Percentiles rank a stretch among this genome's conserved stretches.
Conservation (phyloP, 2,888 invertebrate species). For the Noctua janthina region DNA sequence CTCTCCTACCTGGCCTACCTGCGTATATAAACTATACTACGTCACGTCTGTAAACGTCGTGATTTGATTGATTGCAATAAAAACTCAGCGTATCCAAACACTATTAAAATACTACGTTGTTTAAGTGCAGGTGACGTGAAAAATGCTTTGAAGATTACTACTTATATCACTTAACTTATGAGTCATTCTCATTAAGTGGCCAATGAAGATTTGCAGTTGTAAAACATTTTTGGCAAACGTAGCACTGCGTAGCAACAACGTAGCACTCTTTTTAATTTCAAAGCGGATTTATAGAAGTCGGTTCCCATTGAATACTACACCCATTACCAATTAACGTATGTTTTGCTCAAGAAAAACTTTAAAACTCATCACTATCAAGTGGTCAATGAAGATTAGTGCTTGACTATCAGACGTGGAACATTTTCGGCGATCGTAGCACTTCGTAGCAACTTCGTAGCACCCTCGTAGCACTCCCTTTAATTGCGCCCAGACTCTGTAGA, state of each 20-base stretch:
- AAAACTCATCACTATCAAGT: not conserved
- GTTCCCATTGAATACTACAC: not conserved
- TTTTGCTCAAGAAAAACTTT: not conserved
- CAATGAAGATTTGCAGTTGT: constrained; percentile 33
- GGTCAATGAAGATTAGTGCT: constrained; percentile 3
- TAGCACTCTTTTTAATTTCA: constrained; percentile 25
- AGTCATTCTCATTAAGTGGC: constrained; percentile 6
- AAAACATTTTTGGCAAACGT: constrained; percentile 44
- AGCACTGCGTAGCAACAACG: constrained; percentile 23
- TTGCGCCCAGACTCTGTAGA: constrained; percentile 65
- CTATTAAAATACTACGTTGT: not conserved
- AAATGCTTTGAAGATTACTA: not conserved
- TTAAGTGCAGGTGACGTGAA: not conserved
- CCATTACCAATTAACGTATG: not conserved
- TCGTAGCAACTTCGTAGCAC: constrained; percentile 50
- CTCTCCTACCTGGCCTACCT: no score
- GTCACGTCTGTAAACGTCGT: no score
- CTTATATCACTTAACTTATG: not conserved
- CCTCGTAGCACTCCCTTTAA: constrained; percentile 75
- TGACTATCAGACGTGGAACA: constrained; percentile 17
- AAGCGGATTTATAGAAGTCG: not conserved
- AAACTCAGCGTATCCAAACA: not conserved
- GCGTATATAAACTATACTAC: no score
- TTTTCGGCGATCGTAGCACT: constrained; percentile 53
- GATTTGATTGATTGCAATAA: no score